Percentiles rank a stretch among this genome's conserved stretches.
phyloP scores from a whole-genome alignment of 2,888 invertebrate species.

The Drosophila niveifrons region DNA sequence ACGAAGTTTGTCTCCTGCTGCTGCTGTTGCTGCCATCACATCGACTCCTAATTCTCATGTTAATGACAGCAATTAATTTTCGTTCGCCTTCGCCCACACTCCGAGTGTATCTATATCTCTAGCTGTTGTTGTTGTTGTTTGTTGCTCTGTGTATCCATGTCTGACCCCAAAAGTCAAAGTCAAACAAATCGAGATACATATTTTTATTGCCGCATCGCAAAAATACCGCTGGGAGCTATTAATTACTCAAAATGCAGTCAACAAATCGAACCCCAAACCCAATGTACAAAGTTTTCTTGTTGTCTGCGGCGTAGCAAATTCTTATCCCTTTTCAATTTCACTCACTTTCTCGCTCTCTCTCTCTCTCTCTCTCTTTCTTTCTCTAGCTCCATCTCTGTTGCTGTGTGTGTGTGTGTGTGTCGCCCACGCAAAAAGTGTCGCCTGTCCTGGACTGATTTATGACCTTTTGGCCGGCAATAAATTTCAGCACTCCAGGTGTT shows the following conservation, averaged over 20 bases:
- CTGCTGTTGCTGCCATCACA: conserved; percentile 3
- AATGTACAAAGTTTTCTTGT: neutral
- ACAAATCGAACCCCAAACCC: conserved; percentile 20
- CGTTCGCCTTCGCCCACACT: conserved; percentile 44
- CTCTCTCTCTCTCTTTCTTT: neutral
- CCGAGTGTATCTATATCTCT: conserved; percentile 9
- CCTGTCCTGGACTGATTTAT: conserved; percentile 78
- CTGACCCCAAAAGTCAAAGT: conserved; percentile 54
- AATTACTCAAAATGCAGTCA: conserved; percentile 77
- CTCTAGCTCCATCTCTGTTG: neutral
- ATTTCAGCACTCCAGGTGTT: conserved; percentile 85
- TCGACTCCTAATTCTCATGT: conserved; percentile 61
- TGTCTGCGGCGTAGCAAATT: conserved; percentile 69
- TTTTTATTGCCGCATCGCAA: conserved; percentile 70
- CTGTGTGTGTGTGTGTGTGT: neutral
- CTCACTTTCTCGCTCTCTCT: conserved; percentile 29
- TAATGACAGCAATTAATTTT: conserved; percentile 79
- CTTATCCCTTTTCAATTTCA: conserved; percentile 76
- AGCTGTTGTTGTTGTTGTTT: neutral
- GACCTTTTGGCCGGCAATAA: conserved; percentile 77
- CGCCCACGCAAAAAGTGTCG: conserved; percentile 63
- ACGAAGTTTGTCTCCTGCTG: conserved; percentile 27
- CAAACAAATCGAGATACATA: conserved; percentile 77
- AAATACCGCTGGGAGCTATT: conserved; percentile 80
- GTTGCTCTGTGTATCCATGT: conserved; percentile 16